Evolutionary conservation across 2,888 invertebrate genomes (phyloP).

Genomic region (Acrobasis repandana): DNA sequence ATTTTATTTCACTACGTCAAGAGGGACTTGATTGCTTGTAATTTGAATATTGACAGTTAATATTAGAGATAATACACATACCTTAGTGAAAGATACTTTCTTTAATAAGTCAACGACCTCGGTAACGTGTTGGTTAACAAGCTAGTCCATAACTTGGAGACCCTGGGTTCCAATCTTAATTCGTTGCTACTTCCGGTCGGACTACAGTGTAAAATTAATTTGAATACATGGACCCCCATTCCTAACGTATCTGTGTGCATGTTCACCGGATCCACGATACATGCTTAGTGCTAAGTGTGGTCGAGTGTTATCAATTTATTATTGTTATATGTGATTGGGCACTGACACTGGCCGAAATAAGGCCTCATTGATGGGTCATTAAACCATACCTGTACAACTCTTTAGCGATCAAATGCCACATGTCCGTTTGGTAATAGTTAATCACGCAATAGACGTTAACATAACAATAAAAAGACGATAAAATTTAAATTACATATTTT

Average conservation of each 20-base stretch:
- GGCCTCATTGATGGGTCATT: background rate
- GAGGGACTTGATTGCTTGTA: background rate
- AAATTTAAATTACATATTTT: background rate
- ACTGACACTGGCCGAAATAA: background rate
- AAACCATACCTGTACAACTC: background rate
- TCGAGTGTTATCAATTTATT: no score
- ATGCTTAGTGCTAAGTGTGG: no score
- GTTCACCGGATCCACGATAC: no score
- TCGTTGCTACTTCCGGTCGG: no score
- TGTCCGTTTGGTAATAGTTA: background rate
- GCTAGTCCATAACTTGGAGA: no score
- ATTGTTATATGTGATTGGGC: background rate
- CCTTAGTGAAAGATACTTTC: no score
- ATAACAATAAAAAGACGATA: background rate
- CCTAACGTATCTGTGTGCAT: no score
- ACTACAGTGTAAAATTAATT: no score
- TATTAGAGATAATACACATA: background rate
- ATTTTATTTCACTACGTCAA: background rate
- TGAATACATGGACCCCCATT: no score
- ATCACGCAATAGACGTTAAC: background rate
- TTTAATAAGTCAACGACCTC: no score
- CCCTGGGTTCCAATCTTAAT: no score
- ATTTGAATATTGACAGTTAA: slow-evolving; percentile 1
- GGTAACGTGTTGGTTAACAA: no score
- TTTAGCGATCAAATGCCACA: background rate